Evolutionary conservation across 2,113 vertebrate species (phyloP), one percentile per base, ranked within the genome.

Genomic region (Ochotona curzoniae): DNA sequence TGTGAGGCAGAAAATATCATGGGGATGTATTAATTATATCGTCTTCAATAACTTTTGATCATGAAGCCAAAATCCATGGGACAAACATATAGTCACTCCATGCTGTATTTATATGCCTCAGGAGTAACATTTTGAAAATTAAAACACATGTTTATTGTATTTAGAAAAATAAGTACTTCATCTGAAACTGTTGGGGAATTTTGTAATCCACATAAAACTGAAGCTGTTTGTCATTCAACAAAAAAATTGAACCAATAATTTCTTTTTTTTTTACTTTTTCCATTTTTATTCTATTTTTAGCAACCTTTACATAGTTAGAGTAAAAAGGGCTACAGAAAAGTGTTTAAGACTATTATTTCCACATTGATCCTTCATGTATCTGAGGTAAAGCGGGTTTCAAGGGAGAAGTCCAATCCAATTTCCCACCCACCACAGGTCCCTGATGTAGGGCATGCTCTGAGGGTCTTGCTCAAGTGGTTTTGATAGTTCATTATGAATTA

Each of bases 41-140:
- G 64, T 93, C 30, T 84, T 94, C 32, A 73, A 9, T 81, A 82
- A 28, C 8, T 84, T n/a, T 83, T 91, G 92, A 54, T 83, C 21
- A 51, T 81, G 44, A 87, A 91, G 71, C 32, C 5, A 83, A 75
- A 89, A 44, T 38, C 14, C 21, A 6, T 23, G 14, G 28, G 20
- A 44, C 32, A 5, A 80, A 14, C 32, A 20, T 69, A 81, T 57
- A 93, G 15, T 60, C 51, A 47, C 35, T 30, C 3, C 38, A 67
- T 80, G 82, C 85, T 54, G 63, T 47, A 66, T 81, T 75, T 83
- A 83, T 75, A 23, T 90, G 35, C 15, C 17, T 66, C 23, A 28
- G 70, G 20, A 85, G 74, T 57, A 70, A 11, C 28, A 76, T 60
- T 87, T 88, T 30, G 57, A 85, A 97, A 95, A 28, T 66, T 83